Evolutionary conservation across 2,888 invertebrate genomes (phyloP).

Genomic region (Trissoscelio sp.): DNA sequence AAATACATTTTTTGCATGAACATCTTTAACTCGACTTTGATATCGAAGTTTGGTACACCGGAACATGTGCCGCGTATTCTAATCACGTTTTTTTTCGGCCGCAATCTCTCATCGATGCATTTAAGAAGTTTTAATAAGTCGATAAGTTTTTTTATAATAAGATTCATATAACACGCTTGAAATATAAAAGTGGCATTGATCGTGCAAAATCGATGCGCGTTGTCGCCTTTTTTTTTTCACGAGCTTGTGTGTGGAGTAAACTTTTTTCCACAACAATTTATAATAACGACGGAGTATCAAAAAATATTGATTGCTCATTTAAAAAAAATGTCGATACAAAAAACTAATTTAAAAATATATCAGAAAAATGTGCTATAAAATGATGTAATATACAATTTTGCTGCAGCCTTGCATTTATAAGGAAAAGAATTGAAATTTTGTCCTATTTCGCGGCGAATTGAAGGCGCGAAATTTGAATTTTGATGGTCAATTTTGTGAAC

Average conservation of each 20-base stretch:
- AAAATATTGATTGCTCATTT: neutral
- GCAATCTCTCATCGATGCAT: slow-evolving; percentile 33
- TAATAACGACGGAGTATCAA: no score
- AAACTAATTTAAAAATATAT: no score
- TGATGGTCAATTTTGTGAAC: no score
- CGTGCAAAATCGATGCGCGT: slow-evolving; percentile 43
- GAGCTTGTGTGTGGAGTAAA: neutral
- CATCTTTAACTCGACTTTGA: slow-evolving; percentile 8
- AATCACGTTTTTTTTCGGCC: slow-evolving; percentile 39
- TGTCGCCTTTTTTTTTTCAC: slow-evolving; percentile 37
- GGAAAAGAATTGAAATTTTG: no score
- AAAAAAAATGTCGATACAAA: no score
- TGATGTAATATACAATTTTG: no score
- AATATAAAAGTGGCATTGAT: slow-evolving; percentile 60
- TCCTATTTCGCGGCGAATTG: no score
- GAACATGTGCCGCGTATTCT: slow-evolving; percentile 30
- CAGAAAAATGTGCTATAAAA: no score
- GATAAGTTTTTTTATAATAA: slow-evolving; percentile 53
- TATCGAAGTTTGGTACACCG: slow-evolving; percentile 12
- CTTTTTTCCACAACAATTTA: slow-evolving; percentile 2
- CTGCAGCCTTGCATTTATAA: no score
- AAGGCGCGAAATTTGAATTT: no score
- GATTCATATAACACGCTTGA: slow-evolving; percentile 47
- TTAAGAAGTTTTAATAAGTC: slow-evolving; percentile 58
- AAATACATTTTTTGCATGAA: no score